phyloP scores from a whole-genome alignment of 2,113 vertebrate species.

The Ptychochromis oligacanthus region DNA sequence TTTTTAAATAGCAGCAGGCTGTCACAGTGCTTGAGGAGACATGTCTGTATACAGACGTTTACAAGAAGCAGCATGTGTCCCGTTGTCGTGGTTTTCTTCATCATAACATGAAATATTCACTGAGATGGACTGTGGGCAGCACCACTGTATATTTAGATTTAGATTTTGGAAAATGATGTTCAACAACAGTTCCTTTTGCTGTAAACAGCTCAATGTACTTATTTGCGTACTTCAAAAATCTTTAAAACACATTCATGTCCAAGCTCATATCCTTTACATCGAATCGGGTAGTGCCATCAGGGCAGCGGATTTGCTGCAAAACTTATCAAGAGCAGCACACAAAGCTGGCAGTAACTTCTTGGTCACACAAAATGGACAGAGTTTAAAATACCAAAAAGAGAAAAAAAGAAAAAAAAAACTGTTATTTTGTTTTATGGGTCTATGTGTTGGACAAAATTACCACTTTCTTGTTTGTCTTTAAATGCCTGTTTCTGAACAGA shows the following conservation, averaged over 20 bases:
- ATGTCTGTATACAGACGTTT: not conserved
- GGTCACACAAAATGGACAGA: not conserved
- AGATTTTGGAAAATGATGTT: not conserved
- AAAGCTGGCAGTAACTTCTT: not conserved
- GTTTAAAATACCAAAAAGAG: not conserved
- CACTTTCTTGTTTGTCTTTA: too few species aligned
- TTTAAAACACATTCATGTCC: not conserved
- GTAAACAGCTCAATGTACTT: not conserved
- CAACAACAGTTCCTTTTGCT: not conserved
- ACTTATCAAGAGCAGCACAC: not conserved
- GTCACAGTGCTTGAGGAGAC: not conserved
- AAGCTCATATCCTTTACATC: not conserved
- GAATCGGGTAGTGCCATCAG: not conserved
- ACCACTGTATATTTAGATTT: not conserved
- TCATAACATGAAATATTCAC: not conserved
- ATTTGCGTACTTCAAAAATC: not conserved
- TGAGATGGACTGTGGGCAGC: not conserved
- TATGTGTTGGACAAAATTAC: not conserved
- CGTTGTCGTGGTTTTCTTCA: not conserved
- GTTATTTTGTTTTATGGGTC: not conserved
- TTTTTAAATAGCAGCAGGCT: constrained; percentile 1
- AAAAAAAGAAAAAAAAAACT: too few species aligned
- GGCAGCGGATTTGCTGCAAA: not conserved
- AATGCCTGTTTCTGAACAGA: not conserved
- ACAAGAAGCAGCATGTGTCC: not conserved